Evolutionary conservation across 2,797 vertebrate species (phyloP).

Genomic region (Ciconia nigra): DNA sequence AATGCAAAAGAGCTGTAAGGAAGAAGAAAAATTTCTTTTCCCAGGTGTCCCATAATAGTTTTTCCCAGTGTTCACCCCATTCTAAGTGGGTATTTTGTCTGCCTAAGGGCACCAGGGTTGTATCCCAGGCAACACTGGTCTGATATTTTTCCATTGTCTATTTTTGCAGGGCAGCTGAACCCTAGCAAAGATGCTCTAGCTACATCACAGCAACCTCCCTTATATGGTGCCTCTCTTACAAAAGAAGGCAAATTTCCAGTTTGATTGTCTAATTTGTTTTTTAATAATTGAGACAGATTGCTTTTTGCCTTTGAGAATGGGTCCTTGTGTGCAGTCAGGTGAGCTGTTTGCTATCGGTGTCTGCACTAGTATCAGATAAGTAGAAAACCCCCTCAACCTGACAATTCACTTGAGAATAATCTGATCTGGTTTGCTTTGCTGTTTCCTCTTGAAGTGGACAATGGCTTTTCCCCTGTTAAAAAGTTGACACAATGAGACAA

Average conservation of each 20-base stretch:
- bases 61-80: not conserved
- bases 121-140: not conserved
- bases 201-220: not conserved
- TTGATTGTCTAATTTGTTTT: conserved; percentile 46
- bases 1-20: not conserved
- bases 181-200: not conserved
- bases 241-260: conserved; percentile 10
- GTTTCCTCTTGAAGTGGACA: conserved; percentile 69
- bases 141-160: not conserved
- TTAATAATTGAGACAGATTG: conserved; percentile 60
- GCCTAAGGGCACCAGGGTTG: not conserved
- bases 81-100: conserved; percentile 3
- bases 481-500: conserved; percentile 69
- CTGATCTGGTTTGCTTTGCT: conserved; percentile 64
- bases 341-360: conserved; percentile 32
- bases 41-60: not conserved
- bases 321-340: conserved; percentile 30
- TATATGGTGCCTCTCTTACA: not conserved
- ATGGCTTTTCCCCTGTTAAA: conserved; percentile 63
- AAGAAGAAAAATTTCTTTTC: not conserved
- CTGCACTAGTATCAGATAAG: conserved; percentile 32
- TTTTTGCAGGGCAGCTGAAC: not conserved
- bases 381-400: conserved; percentile 50
- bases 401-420: conserved; percentile 66
- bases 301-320: conserved; percentile 28